phyloP scores from a whole-genome alignment of 2,113 vertebrate genomes.

The Trichomycterus rosablanca region DNA sequence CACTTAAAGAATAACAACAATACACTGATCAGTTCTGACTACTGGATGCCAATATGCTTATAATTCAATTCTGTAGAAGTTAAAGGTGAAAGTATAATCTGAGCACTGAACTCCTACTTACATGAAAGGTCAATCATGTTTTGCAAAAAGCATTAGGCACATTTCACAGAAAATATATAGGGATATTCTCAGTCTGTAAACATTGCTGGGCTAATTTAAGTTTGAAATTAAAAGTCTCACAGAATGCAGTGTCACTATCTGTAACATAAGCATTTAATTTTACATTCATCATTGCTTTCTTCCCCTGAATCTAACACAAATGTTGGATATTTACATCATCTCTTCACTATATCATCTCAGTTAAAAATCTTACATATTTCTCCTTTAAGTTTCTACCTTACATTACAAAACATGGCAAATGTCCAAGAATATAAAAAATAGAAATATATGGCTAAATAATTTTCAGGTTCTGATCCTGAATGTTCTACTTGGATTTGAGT shows the following conservation, averaged over 20 bases:
- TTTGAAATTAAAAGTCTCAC: conserved; percentile 26
- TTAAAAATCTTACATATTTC: conserved; percentile 44
- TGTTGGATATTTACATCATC: conserved; percentile 56
- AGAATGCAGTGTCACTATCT: conserved; percentile 11
- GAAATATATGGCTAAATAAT: conserved; percentile 45
- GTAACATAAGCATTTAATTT: conserved; percentile 44
- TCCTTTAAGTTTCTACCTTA: conserved; percentile 54
- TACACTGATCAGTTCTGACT: conserved; percentile 47
- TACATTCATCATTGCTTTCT: conserved; percentile 69
- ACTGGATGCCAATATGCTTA: conserved; percentile 43
- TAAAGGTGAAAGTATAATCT: conserved; percentile 4
- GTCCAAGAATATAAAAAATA: conserved; percentile 40
- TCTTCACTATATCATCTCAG: conserved; percentile 61
- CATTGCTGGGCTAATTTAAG: conserved; percentile 44
- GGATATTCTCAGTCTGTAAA: conserved; percentile 19
- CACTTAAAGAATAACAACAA: background rate
- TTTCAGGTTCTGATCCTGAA: conserved; percentile 46
- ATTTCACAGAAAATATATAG: background rate
- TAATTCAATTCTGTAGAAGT: conserved; percentile 6
- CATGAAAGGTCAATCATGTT: too few species aligned
- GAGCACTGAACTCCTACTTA: too few species aligned
- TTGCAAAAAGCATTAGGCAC: too few species aligned
- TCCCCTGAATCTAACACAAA: conserved; percentile 62
- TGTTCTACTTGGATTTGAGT: conserved; percentile 11
- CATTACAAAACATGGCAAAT: conserved; percentile 53